Evolutionary conservation across 2,888 invertebrate species (phyloP), one percentile per base, ranked within the genome.

Genomic region (Erynnis tages): DNA sequence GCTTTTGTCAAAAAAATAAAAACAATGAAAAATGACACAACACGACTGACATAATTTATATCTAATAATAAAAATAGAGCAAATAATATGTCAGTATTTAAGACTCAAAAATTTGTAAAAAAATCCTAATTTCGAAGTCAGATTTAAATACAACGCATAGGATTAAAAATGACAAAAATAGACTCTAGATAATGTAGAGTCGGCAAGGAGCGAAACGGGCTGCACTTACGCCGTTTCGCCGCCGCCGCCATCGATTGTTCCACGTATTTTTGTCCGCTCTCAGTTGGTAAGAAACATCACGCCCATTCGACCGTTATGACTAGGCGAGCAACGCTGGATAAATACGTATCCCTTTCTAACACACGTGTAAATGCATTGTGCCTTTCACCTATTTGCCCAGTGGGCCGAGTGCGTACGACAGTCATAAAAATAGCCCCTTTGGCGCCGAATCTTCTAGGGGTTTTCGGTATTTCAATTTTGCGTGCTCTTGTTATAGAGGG

Each of bases 261-360:
- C 81, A 79, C 82, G 87, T 86, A 88, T 88, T 88, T 89, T 88
- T 89, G 87, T 86, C 83, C 82, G 83, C 82, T 82, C 82, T 80
- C 82, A 79, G 82, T 84, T 82, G 85, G 88, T 87, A 89, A 89
- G 88, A 88, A 88, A 84, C 85, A 87, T 87, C 87, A 88, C 89
- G 89, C 89, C 89, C 89, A 89, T 88, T 89, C 87, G 89, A 89
- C 88, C 89, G 89, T 89, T 87, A 88, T 88, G 88, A 83, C 84
- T 86, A 82, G 79, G 77, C 78, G 75, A 79, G 84, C 76, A 85
- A 82, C 83, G 80, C 79, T 80, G 80, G 73, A 78, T 77, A 79
- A 81, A 79, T 72, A 76, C 69, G 78, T 71, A 69, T 88, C 89
- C 75, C 78, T 62, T 70, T 87, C 86, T 78, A 67, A 73, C 85